Percentiles rank a stretch among this genome's conserved stretches.
phyloP scores from a whole-genome alignment of 1,140 invertebrate species.

The Drosophila pallidifrons region DNA sequence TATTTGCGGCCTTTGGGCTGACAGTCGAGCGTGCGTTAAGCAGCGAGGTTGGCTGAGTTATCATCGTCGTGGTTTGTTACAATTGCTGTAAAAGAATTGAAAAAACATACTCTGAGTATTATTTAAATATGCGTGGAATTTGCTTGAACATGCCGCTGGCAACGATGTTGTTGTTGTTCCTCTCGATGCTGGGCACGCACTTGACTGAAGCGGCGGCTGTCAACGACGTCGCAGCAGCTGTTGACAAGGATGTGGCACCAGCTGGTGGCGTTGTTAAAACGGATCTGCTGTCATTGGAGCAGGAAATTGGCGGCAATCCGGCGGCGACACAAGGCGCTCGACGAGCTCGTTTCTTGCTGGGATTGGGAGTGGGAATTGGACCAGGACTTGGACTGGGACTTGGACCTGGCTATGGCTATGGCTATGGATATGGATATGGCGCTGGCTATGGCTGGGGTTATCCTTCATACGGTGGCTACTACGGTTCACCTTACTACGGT shows the following conservation, averaged over 20 bases:
- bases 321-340: constrained; percentile 37
- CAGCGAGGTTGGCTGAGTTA: constrained; percentile 40
- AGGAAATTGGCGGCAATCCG: constrained; percentile 77
- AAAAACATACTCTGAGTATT: constrained; percentile 61
- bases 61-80: constrained; percentile 35
- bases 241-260: constrained; percentile 79
- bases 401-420: constrained; percentile 7
- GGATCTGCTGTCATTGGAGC: constrained; percentile 79
- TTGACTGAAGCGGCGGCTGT: constrained; percentile 63
- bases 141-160: constrained; percentile 14
- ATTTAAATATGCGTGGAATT: constrained; percentile 54
- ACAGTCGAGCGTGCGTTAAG: constrained; percentile 52
- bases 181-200: constrained; percentile 48
- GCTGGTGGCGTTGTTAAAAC: constrained; percentile 77
- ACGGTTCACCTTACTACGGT: constrained; percentile 30
- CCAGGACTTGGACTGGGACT: constrained; percentile 51
- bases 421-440: constrained; percentile 35
- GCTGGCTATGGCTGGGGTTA: constrained; percentile 52
- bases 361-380: constrained; percentile 40
- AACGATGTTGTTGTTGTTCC: background rate
- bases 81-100: constrained; percentile 49
- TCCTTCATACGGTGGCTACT: constrained; percentile 30
- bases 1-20: constrained; percentile 35
- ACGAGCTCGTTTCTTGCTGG: constrained; percentile 55
- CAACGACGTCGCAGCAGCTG: constrained; percentile 57